A percentile compares a stretch with the other conserved stretches of the same genome.
These are phyloP conservation scores for Pachydiplax longipennis DNA, from an alignment of 2,888 invertebrate species.

Conservation along the genomic window DNA sequence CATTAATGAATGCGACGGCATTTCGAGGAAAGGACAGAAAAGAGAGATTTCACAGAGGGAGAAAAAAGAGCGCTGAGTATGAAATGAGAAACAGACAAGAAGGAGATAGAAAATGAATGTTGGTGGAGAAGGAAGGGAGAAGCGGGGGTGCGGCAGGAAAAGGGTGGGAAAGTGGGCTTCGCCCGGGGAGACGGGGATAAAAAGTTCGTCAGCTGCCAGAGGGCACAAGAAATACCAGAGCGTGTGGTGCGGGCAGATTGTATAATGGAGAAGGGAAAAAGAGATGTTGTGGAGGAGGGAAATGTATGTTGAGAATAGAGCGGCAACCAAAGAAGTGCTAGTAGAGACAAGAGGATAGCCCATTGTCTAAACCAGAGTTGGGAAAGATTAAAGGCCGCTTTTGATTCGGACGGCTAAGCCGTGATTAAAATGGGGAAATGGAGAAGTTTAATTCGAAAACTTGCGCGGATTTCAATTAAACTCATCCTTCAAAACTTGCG, in stretches of 20 bases:
- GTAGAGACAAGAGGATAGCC: background rate
- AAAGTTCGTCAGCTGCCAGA: constrained; percentile 10
- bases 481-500: no score
- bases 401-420: background rate
- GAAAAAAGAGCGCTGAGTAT: background rate
- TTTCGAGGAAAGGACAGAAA: background rate
- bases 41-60: background rate
- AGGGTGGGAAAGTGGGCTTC: background rate
- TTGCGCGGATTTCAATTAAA: no score
- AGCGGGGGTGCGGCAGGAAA: background rate
- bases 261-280: background rate
- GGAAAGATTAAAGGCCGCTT: background rate
- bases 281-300: background rate
- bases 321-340: background rate
- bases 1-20: background rate
- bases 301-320: background rate
- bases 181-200: background rate
- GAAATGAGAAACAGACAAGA: background rate
- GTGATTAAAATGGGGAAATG: background rate
- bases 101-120: background rate
- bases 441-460: background rate
- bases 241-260: constrained; percentile 17
- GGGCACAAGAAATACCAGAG: constrained; percentile 1
- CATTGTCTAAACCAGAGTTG: background rate
- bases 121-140: background rate